A percentile compares a stretch with the other conserved stretches of the same genome.
Evolutionary conservation across 2,888 invertebrate genomes (phyloP).

Genomic region (Netelia inedita): DNA sequence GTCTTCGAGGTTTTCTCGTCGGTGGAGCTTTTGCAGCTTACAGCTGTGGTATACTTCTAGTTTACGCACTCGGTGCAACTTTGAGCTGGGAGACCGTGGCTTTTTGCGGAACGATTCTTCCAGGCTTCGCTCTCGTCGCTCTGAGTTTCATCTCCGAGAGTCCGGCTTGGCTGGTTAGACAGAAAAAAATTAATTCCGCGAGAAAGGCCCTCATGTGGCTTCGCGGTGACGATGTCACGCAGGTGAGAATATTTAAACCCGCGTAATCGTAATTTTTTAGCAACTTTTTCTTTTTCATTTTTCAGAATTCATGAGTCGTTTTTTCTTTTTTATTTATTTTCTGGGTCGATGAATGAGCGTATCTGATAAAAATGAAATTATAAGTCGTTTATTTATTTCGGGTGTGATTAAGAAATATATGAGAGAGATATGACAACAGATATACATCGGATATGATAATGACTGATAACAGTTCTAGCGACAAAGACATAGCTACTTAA

Average conservation of each 20-base stretch:
- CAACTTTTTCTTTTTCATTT: background rate
- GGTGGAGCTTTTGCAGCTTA: constrained; percentile 92
- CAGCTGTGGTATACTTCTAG: constrained; percentile 90
- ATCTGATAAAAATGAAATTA: too few species aligned
- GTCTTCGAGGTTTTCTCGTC: constrained; percentile 89
- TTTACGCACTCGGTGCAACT: constrained; percentile 90
- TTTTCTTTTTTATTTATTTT: too few species aligned
- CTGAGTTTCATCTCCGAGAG: constrained; percentile 90
- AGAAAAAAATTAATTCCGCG: constrained; percentile 87
- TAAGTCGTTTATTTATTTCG: too few species aligned
- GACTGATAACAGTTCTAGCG: background rate
- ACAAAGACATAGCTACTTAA: constrained; percentile 27
- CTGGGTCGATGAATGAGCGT: too few species aligned
- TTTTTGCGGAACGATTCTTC: constrained; percentile 88
- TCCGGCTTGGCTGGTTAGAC: constrained; percentile 90
- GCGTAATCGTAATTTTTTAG: background rate
- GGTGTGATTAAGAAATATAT: background rate
- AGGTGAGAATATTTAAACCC: constrained; percentile 77
- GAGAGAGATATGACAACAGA: background rate
- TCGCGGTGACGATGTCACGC: constrained; percentile 86
- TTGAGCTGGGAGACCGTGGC: constrained; percentile 91
- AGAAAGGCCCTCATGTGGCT: constrained; percentile 87
- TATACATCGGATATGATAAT: background rate
- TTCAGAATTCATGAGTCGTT: background rate
- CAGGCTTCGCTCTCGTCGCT: constrained; percentile 87